Evolutionary conservation across 2,888 invertebrate species (phyloP), one percentile per base, ranked within the genome.

Genomic region (Rhabditophanes sp.): DNA sequence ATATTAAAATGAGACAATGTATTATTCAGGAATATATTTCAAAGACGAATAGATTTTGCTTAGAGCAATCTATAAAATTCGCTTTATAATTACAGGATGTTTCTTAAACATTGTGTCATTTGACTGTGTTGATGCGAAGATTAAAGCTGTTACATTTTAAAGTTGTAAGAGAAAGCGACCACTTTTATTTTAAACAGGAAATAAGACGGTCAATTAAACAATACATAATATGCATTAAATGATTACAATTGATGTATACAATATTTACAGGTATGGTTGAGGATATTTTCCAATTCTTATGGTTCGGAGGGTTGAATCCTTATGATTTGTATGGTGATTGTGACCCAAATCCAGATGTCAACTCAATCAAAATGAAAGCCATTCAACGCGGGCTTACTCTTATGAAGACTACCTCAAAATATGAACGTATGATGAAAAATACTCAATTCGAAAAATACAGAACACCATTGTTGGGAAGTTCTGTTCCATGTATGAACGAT

Each of bases 211-310:
- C n/a, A n/a, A n/a, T n/a, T 4, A 30, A 30, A 4, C 19, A 30
- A 4, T 3, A 9, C 24, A 2, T n/a, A n/a, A 4, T 4, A 25
- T 19, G 18, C n/a, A 25, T n/a, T n/a, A 6, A 2, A 12, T 8
- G 18, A 8, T 12, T 24, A 18, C 15, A 12, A 12, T 16, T 8
- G 16, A 12, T 28, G 4, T 35, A 5, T 24, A 19, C 15, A n/a
- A 11, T 19, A 4, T 9, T 29, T 14, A 32, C 34, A 11, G 39
- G 42, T 12, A 35, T 58, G 47, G 57, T 61, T 23, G 51, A 56
- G 30, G 56, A 59, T 20, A 61, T 61, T 40, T 61, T 56, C 52
- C 53, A 61, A 29, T 59, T 59, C 43, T 34, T 61, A 16, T 61
- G 61, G 61, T 48, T 45, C 34, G 56, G 58, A n/a, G 61, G 61